Percentiles rank a stretch among this genome's conserved stretches.
These are phyloP conservation scores for Pyrrhia umbra DNA, from an alignment of 2,888 invertebrate species.

Conservation along the genomic window DNA sequence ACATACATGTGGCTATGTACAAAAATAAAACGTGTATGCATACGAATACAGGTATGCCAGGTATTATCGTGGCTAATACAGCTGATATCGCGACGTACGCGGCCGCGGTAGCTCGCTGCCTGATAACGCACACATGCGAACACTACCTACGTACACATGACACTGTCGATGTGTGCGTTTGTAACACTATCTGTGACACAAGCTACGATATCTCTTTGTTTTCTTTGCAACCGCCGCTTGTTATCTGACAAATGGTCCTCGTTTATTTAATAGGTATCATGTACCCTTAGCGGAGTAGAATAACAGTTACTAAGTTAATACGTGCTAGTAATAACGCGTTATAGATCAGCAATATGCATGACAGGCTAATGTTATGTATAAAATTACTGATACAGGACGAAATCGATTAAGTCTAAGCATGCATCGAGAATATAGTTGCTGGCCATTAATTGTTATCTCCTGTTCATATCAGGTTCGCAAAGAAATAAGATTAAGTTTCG, in stretches of 20 bases:
- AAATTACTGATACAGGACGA: constrained; percentile 30
- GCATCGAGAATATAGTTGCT: constrained; percentile 10
- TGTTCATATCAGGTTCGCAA: constrained; percentile 13
- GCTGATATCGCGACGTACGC: constrained; percentile 81
- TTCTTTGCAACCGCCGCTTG: constrained; percentile 77
- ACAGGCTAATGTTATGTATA: constrained; percentile 14
- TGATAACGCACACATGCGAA: constrained; percentile 66
- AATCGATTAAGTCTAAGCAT: constrained; percentile 30
- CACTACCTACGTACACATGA: constrained; percentile 35
- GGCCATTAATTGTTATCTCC: constrained; percentile 26
- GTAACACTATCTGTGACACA: constrained; percentile 69
- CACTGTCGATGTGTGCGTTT: constrained; percentile 42
- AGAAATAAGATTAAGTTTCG: neutral
- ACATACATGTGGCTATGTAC: constrained; percentile 42
- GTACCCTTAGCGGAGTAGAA: constrained; percentile 52
- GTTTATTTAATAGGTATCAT: constrained; percentile 77
- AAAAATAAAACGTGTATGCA: constrained; percentile 61
- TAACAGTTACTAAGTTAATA: constrained; percentile 38
- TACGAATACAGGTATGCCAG: constrained; percentile 77
- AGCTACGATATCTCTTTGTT: constrained; percentile 81
- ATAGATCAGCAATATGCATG: neutral
- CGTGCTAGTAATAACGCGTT: constrained; percentile 29
- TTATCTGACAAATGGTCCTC: constrained; percentile 76
- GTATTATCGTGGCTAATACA: constrained; percentile 78
- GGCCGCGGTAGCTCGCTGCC: constrained; percentile 70